These are phyloP conservation scores for Eudyptes chrysolophus DNA, from an alignment of 2,113 vertebrate genomes.

Conservation along the genomic window DNA sequence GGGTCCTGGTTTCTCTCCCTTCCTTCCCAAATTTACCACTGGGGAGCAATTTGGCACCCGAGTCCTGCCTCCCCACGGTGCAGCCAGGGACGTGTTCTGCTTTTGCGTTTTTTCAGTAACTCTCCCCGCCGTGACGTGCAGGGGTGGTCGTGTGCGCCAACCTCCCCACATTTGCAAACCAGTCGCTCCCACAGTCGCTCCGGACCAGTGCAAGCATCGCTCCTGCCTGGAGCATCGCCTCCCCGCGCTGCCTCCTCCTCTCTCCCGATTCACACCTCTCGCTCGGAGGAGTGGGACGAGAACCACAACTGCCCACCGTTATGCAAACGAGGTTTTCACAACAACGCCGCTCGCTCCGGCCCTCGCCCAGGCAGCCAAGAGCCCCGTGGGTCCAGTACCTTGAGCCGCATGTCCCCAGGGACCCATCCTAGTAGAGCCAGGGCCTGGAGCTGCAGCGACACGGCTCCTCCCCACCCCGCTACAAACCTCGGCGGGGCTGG, in stretches of 20 bases:
- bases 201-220: accelerated
- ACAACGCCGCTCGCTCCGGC: accelerated
- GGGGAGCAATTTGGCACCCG: background rate
- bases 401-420: accelerated
- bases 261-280: background rate
- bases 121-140: accelerated
- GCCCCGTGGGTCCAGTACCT: accelerated
- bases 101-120: too few relatives aligned
- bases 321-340: background rate
- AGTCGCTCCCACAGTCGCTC: accelerated
- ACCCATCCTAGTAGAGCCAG: accelerated
- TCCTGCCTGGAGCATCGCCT: background rate
- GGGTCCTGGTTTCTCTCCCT: background rate
- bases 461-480: background rate
- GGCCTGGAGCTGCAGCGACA: accelerated
- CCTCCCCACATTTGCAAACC: accelerated
- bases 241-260: background rate
- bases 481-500: accelerated
- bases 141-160: accelerated
- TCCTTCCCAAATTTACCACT: background rate
- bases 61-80: accelerated
- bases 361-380: background rate
- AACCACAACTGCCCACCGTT: accelerated
- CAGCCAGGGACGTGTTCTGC: background rate
- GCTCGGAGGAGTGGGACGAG: accelerated